phyloP scores from a whole-genome alignment of 2,113 vertebrate genomes.

The Oriolus oriolus region DNA sequence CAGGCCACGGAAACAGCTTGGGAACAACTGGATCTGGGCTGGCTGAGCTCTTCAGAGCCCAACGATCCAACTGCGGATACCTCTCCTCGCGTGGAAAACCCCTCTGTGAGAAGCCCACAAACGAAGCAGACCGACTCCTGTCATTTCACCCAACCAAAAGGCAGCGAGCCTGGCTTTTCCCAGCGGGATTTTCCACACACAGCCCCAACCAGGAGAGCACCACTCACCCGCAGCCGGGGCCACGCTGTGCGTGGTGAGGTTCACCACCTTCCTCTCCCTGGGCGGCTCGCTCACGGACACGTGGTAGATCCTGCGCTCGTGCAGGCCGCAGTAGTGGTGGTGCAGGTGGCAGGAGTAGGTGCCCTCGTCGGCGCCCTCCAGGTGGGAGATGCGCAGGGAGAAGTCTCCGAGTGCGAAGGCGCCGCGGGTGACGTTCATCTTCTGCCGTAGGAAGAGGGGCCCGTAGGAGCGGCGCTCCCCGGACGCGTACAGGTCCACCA shows the following conservation, averaged over 20 bases:
- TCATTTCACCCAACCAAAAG: accelerated
- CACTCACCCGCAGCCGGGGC: conserved; percentile 27
- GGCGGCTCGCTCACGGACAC: conserved; percentile 72
- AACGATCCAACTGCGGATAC: neutral
- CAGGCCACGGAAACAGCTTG: accelerated
- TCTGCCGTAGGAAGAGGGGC: conserved; percentile 79
- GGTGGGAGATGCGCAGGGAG: conserved; percentile 73
- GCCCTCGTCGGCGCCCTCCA: conserved; percentile 83
- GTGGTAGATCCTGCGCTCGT: conserved; percentile 87
- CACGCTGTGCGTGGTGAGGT: conserved; percentile 55
- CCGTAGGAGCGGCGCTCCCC: conserved; percentile 90
- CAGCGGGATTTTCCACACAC: no score
- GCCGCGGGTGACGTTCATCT: conserved; percentile 80
- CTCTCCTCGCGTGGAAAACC: accelerated
- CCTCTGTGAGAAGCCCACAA: neutral
- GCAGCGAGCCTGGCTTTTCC: neutral
- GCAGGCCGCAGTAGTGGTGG: conserved; percentile 94
- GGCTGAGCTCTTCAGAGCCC: neutral
- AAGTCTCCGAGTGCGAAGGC: conserved; percentile 89
- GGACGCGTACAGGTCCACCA: conserved; percentile 90
- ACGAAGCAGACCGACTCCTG: accelerated
- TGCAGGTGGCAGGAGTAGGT: conserved; percentile 94
- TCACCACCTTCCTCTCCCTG: conserved; percentile 32
- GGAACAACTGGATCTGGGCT: neutral
- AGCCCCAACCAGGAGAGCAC: neutral